Evolutionary conservation across 2,888 invertebrate genomes (phyloP), one percentile per base, ranked within the genome.

Genomic region (Marronus borbonicus): DNA sequence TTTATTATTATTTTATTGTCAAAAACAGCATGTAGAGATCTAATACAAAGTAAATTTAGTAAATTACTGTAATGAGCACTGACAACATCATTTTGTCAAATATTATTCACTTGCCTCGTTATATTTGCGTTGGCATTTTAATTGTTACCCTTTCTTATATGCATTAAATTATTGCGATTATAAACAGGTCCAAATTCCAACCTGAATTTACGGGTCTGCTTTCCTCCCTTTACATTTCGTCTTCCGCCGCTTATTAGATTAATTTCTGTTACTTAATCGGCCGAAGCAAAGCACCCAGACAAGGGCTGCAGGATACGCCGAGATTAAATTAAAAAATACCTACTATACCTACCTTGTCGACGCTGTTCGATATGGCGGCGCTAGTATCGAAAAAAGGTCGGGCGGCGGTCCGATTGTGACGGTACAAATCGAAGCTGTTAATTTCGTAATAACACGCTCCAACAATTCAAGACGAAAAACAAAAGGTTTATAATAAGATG

Each of bases 111-210:
- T 36, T 36, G 31, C 3, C 31, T 36, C 31, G 31, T 36, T 36
- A 36, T 36, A 62, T 60, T 74, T 49, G 60, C 60, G 31, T 62
- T 20, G 72, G 72, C 24, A 74, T 74, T 74, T 74, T 74, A 74
- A 74, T 62, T 74, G 72, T 74, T 74, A 36, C 66, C 3, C 20
- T 20, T 52, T 28, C 14, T 36, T 36, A 36, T 24, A 50, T 50
- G 14, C 14, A 50, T 28, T n/a, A 62, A 28, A 62, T 62, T n/a
- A 62, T 62, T 24, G 62, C 62, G 2, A 50, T 50, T 50, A 49
- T 50, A 20, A 28, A 12, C 10, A 14, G 50, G 24, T 50, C 68
- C 0, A 24, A 50, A 68, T 68, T 50, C 68, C 68, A 50, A 3
- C 12, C 28, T 68, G 68, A 50, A 50, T 68, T 68, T 68, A 68